Base-by-base conservation (phyloP, 2,888 invertebrate species). In the Calameuta filiformis region DNA sequence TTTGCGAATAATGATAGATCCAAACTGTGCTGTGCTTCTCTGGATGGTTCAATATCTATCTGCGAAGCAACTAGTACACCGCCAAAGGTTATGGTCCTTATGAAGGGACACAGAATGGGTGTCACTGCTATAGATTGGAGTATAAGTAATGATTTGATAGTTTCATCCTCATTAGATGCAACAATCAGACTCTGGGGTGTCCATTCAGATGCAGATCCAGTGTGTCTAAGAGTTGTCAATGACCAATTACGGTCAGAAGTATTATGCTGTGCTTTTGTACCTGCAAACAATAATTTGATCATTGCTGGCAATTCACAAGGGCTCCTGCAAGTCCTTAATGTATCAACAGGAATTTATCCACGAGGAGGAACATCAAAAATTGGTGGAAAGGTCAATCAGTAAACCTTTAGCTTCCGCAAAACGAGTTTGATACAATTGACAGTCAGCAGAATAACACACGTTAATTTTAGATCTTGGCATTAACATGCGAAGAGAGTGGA, bases 91-190 rank as follows among this genome's bases (percentile, higher is more conserved):
- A 93, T 95, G 77, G 94, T 94, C 84, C 92, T 95, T 80, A 92
- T 97, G n/a, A 94, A 94, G 84, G 97, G 96, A 1, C 97, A 97
- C 90, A 94, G 93, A 30, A 94, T 94, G 86, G 95, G 95, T 15
- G 95, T 97, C 23, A 96, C 96, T 76, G 95, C 96, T 94, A 91
- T 96, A 91, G 96, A 96, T 90, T 97, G 97, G 97, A 97, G 97
- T 0, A 94, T 95, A 30, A 96, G 96, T 37, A 97, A 97, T 92
- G 97, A 97, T 92, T 92, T 96, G 81, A 93, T 97, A 81, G 95
- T 96, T 78, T 96, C 96, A 73, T 95, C 95, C 81, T 96, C 96
- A 2, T 90, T 95, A 86, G 97, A 97, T 91, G 94, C 94, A 15
- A 94, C 95, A 35, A 93, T 96, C 76, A 93, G 95, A 85, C 93